Base-by-base conservation (phyloP, 1,140 invertebrate species). In the Aphelinus atriplicis region DNA sequence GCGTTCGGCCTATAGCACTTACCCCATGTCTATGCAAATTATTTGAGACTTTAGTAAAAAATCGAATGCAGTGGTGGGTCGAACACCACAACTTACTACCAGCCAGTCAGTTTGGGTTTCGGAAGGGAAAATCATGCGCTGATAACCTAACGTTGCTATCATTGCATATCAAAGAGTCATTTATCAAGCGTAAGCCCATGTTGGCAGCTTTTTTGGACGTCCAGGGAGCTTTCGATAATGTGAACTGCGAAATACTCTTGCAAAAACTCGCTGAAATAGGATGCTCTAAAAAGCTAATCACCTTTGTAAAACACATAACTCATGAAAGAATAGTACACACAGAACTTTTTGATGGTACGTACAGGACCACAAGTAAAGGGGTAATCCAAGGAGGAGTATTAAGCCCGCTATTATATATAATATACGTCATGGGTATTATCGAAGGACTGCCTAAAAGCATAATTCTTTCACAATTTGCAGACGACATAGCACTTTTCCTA, bases 401-500 rank as follows among this genome's bases (percentile, higher is more conserved):
- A 26, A 26, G 26, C 26, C 26, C 26, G 26, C 26, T 26, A 0
- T 26, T 26, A 26, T 81, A 76, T 57, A 51, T 67, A 7, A 66
- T 81, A 3, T 80, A 78, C 45, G 73, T 74, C 5, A 43, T 71
- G 1, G 63, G 78, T 58, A 77, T 77, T 7, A 48, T 57, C 26
- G 71, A 62, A n/a, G 5, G 55, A 47, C 42, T 75, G n/a, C 53
- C 48, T 3, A 63, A 43, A 6, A 72, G 60, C 10, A 48, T 77
- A 4, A 47, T 6, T 26, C 56, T 75, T 7, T 69, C 72, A 47
- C 58, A 65, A 55, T 80, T 75, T 55, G 73, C 78, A 0, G 78
- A 80, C 61, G 79, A 80, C 51, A 79, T 75, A 51, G 73, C 76
- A 7, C 2, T 76, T 7, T 68, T 42, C 45, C 42, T 42, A 7